Conservation (phyloP, 2,888 invertebrate species). For the Kuschelorhynchus macadamiae region DNA sequence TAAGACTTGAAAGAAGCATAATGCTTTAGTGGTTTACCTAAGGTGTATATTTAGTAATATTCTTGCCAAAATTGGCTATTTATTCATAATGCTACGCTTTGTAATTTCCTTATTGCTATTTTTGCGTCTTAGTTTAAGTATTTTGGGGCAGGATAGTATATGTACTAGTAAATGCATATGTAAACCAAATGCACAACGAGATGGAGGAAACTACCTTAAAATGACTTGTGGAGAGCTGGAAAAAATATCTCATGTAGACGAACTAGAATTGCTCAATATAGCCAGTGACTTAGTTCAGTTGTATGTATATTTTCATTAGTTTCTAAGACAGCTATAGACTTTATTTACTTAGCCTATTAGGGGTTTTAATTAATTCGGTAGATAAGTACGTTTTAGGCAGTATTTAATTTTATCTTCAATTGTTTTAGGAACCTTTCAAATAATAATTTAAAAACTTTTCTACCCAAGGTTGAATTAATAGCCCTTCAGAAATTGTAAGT, state of each 20-base stretch:
- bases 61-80: constrained; percentile 20
- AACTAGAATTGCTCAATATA: constrained; percentile 75
- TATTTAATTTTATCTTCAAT: constrained; percentile 48
- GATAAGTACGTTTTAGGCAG: too few relatives aligned
- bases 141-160: constrained; percentile 22
- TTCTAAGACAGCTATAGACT: background rate
- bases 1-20: constrained; percentile 15
- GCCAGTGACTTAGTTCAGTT: constrained; percentile 76
- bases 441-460: constrained; percentile 74
- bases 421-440: constrained; percentile 77
- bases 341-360: background rate
- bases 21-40: constrained; percentile 16
- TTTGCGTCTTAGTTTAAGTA: constrained; percentile 8
- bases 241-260: constrained; percentile 74
- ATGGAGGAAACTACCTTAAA: constrained; percentile 73
- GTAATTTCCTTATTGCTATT: constrained; percentile 10
- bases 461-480: constrained; percentile 76
- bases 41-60: constrained; percentile 29
- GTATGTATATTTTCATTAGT: constrained; percentile 70
- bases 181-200: constrained; percentile 69
- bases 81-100: constrained; percentile 8
- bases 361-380: too few relatives aligned
- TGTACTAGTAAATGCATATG: constrained; percentile 71
- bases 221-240: constrained; percentile 76
- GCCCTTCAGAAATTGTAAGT: constrained; percentile 81